Conservation (phyloP, 1,140 invertebrate species). For the Cherax quadricarinatus region DNA sequence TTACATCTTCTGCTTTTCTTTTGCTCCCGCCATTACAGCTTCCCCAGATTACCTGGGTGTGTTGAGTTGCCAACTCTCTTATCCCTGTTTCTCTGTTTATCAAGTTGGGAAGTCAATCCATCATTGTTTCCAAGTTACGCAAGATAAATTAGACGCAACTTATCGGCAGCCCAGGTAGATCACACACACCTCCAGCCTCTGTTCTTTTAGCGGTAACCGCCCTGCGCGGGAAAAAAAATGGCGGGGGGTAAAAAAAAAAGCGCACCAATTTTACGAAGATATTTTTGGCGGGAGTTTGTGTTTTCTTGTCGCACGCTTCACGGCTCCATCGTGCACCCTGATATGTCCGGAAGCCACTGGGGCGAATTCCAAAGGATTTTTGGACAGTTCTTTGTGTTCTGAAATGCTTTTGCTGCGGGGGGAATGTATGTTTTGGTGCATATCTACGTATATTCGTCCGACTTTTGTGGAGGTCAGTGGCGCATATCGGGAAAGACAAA, state of each 20-base stretch:
- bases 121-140: slow-evolving; percentile 16
- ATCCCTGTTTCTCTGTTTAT: not conserved
- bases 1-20: not conserved
- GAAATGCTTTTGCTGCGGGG: slow-evolving; percentile 33
- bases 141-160: slow-evolving; percentile 48
- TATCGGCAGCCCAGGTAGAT: slow-evolving; percentile 57
- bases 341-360: slow-evolving; percentile 65
- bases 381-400: slow-evolving; percentile 42
- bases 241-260: slow-evolving; percentile 32
- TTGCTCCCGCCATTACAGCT: not conserved
- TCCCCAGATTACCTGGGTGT: not conserved
- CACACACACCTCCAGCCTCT: slow-evolving; percentile 48
- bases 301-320: slow-evolving; percentile 64
- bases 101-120: slow-evolving; percentile 3
- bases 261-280: slow-evolving; percentile 31
- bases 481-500: not conserved
- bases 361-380: slow-evolving; percentile 58
- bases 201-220: slow-evolving; percentile 53
- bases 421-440: slow-evolving; percentile 27
- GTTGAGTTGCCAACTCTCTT: not conserved
- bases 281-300: slow-evolving; percentile 43
- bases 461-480: not conserved
- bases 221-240: slow-evolving; percentile 51
- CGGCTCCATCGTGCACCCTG: slow-evolving; percentile 49
- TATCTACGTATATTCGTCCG: not conserved